Percentiles rank a stretch among this genome's conserved stretches.
phyloP scores from a whole-genome alignment of 2,797 vertebrate genomes.

The Phaenicophaeus curvirostris region DNA sequence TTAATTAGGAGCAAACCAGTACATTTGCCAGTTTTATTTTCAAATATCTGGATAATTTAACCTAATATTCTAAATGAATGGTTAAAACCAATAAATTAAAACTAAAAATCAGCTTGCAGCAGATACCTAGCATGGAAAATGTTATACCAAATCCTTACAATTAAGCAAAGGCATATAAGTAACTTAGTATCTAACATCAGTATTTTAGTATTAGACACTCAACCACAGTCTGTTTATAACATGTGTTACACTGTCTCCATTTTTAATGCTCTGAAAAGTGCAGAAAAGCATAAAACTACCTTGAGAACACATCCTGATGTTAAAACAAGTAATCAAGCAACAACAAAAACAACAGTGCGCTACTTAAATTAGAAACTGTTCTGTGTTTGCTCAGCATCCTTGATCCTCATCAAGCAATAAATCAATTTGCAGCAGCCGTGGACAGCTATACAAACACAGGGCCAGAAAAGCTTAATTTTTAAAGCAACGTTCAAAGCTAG shows the following conservation, averaged over 20 bases:
- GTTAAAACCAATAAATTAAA: not conserved
- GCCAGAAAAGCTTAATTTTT: conserved; percentile 61
- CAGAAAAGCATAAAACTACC: not conserved
- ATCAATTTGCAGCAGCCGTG: conserved; percentile 66
- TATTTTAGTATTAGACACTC: not conserved
- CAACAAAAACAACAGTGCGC: conserved; percentile 12
- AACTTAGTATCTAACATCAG: not conserved
- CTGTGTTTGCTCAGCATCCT: conserved; percentile 66
- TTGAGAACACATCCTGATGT: not conserved
- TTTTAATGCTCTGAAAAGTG: not conserved
- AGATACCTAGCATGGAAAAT: not conserved
- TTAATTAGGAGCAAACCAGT: not conserved
- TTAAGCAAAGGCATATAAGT: not conserved
- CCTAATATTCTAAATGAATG: not conserved
- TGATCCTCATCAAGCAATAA: conserved; percentile 60
- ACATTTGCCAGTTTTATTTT: not conserved
- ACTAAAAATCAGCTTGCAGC: not conserved
- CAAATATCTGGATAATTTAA: not conserved
- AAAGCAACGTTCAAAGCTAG: conserved; percentile 59
- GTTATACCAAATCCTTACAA: not conserved
- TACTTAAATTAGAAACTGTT: conserved; percentile 62
- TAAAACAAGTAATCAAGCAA: conserved; percentile 37
- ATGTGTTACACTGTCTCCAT: not conserved
- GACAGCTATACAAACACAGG: conserved; percentile 67
- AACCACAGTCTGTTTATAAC: not conserved